Evolutionary conservation across 2,888 invertebrate genomes (phyloP), one percentile per base, ranked within the genome.

Genomic region (Acanthoscelides obtectus): DNA sequence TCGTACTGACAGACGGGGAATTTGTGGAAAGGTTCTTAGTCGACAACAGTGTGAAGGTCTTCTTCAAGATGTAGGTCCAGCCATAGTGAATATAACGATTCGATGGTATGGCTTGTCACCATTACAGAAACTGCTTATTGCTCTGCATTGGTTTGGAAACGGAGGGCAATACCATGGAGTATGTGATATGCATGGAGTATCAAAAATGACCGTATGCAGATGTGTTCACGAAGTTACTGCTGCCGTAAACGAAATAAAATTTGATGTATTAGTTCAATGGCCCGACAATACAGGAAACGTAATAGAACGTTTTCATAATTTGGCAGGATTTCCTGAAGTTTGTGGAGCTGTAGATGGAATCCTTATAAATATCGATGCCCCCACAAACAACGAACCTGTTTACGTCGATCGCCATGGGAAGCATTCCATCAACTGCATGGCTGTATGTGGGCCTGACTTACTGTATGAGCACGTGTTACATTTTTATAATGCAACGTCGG

Each of bases 391-490:
- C 71, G 79, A 79, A 75, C 67, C 71, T 67, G 74, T 71, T 67
- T 80, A 73, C 72, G 75, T 79, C 45, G 77, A 80, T 68, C 75
- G 79, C 8, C 75, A 78, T 73, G 78, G 77, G 0, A 75, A 78
- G 22, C 79, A 79, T 71, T 76, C 74, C 63, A 71, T 79, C 67
- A 79, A 77, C 71, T 75, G 76, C 19, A 76, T 76, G 76, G 74
- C 73, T 66, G 75, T 76, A 67, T 75, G 73, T 74, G 75, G 75
- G 63, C 75, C 74, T 63, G 74, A 77, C 69, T 21, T 73, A n/a
- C n/a, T n/a, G n/a, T n/a, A n/a, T n/a, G n/a, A n/a, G n/a, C n/a
- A n/a, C n/a, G n/a, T n/a, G n/a, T n/a, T n/a, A n/a, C n/a, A n/a
- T n/a, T n/a, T n/a, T n/a, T n/a, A n/a, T n/a, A n/a, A n/a, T n/a